Conservation (phyloP, 2,888 invertebrate genomes). For the Agrenia bidenticulata region DNA sequence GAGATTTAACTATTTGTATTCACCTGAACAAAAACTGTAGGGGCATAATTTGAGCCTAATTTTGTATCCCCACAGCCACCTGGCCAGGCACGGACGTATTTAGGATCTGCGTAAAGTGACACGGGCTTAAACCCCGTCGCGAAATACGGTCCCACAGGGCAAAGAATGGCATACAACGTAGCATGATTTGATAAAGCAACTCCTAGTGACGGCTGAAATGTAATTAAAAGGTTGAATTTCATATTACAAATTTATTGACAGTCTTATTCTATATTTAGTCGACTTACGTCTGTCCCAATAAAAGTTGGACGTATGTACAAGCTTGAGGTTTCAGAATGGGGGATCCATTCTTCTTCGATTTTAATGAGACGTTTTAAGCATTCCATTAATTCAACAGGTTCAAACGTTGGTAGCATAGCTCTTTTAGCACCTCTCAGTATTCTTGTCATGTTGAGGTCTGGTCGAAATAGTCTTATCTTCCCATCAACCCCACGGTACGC, state of each 20-base stretch:
- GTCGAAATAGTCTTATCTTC: conserved; percentile 89
- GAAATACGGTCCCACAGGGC: conserved; percentile 93
- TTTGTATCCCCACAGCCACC: conserved; percentile 89
- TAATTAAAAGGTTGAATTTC: neutral
- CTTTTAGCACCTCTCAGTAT: conserved; percentile 84
- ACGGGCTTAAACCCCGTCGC: conserved; percentile 71
- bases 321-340: conserved; percentile 83
- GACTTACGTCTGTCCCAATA: conserved; percentile 92
- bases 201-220: conserved; percentile 81
- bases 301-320: conserved; percentile 94
- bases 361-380: conserved; percentile 81
- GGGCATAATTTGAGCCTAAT: conserved; percentile 91
- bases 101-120: conserved; percentile 87
- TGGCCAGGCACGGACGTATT: conserved; percentile 75
- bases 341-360: conserved; percentile 98
- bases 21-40: conserved; percentile 74
- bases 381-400: conserved; percentile 78
- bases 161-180: conserved; percentile 83
- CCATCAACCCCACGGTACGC: conserved; percentile 92
- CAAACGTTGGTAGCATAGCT: conserved; percentile 85
- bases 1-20: too few relatives aligned
- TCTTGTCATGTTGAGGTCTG: conserved; percentile 90
- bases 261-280: too few relatives aligned
- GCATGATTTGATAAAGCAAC: conserved; percentile 85
- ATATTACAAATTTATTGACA: too few relatives aligned